Conservation (phyloP, 2,113 vertebrate genomes). For the Brachyhypopomus occidentalis region DNA sequence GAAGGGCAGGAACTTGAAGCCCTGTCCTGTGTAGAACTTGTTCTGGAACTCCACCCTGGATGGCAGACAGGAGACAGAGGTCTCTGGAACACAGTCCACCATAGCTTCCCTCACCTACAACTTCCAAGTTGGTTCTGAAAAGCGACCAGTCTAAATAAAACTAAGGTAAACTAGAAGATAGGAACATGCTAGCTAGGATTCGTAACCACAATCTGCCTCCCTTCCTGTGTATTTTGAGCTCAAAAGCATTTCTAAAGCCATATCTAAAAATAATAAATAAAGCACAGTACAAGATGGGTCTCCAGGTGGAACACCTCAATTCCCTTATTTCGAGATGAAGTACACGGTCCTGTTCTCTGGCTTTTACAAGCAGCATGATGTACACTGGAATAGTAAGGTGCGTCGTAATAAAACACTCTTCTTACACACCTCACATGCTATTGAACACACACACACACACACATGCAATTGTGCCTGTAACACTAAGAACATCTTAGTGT, state of each 20-base stretch:
- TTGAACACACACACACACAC: neutral
- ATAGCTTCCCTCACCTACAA: neutral
- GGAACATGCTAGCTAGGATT: neutral
- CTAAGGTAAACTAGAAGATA: neutral
- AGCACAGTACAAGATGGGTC: neutral
- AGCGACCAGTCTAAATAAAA: neutral
- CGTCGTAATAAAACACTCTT: neutral
- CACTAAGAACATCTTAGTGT: neutral
- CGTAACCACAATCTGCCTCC: neutral
- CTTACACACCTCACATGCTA: too few relatives aligned
- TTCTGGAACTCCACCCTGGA: constrained; percentile 98
- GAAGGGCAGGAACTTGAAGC: constrained; percentile 96
- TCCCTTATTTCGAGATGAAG: constrained; percentile 10
- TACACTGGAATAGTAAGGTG: constrained; percentile 10
- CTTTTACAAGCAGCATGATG: constrained; percentile 15
- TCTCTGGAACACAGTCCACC: neutral
- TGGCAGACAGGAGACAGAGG: constrained; percentile 46
- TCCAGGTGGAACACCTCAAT: neutral
- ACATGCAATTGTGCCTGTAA: neutral
- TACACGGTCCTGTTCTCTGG: neutral
- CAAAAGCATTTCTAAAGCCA: neutral
- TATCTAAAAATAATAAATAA: neutral
- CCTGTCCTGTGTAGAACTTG: constrained; percentile 94
- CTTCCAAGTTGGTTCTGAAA: neutral
- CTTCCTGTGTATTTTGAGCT: neutral